Percentiles rank a stretch among this genome's conserved stretches.
Conservation (phyloP, 2,888 invertebrate species). For the Dasypogon diadema region DNA sequence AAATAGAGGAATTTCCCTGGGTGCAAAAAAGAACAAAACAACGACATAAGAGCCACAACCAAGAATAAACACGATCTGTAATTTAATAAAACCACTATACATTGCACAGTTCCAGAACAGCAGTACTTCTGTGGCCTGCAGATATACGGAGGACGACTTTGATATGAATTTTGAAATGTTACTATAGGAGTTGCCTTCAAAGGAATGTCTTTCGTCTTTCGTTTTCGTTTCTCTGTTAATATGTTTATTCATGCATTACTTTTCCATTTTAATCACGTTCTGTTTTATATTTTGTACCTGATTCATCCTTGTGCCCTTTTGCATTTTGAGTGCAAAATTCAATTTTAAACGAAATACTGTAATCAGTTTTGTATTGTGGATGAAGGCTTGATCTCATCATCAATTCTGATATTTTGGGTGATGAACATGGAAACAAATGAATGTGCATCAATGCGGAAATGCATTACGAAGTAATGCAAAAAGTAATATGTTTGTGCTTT, state of each 20-base stretch:
- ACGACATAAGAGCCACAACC: not conserved
- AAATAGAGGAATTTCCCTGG: slow-evolving; percentile 37
- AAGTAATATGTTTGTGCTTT: too few species aligned
- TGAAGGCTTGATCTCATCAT: too few species aligned
- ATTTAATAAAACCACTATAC: slow-evolving; percentile 43
- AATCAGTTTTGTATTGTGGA: too few species aligned
- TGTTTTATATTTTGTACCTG: not conserved
- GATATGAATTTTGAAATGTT: not conserved
- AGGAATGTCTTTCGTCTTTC: not conserved
- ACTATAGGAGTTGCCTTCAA: not conserved
- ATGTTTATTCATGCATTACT: not conserved
- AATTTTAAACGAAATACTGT: not conserved
- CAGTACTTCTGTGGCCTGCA: not conserved
- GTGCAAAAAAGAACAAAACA: not conserved
- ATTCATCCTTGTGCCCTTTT: too few species aligned
- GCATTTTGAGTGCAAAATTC: too few species aligned
- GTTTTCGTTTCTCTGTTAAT: not conserved
- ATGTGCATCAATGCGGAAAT: too few species aligned
- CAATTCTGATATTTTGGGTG: too few species aligned
- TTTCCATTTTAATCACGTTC: not conserved
- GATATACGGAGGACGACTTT: not conserved
- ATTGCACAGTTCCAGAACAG: too few species aligned
- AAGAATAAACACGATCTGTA: slow-evolving; percentile 38
- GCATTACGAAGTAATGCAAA: too few species aligned
- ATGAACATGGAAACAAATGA: too few species aligned